phyloP scores from a whole-genome alignment of 2,113 vertebrate genomes.

The Macquaria australasica region DNA sequence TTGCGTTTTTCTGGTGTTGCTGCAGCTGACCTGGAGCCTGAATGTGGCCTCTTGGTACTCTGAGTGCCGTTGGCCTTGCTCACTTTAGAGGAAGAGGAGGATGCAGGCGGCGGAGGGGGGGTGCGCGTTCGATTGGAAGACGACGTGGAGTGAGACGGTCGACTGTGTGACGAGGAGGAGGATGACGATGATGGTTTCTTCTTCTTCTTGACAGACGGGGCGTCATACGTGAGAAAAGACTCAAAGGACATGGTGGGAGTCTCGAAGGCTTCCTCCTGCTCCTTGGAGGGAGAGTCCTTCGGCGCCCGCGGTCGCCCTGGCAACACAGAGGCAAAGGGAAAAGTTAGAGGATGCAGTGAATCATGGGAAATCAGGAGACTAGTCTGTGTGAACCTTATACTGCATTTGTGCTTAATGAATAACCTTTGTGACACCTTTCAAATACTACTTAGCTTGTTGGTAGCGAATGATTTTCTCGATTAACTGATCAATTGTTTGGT shows the following conservation, averaged over 20 bases:
- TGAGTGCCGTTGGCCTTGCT: constrained; percentile 79
- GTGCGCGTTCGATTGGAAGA: constrained; percentile 56
- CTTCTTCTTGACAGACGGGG: constrained; percentile 95
- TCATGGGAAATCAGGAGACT: neutral
- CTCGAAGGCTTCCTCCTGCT: constrained; percentile 86
- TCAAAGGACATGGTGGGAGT: constrained; percentile 97
- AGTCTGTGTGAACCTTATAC: neutral
- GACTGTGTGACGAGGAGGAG: constrained; percentile 63
- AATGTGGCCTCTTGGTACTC: constrained; percentile 73
- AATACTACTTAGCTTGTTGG: neutral
- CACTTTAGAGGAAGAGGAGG: constrained; percentile 75
- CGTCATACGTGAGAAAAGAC: constrained; percentile 96
- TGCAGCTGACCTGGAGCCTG: constrained; percentile 60
- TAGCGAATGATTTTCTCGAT: too few relatives aligned
- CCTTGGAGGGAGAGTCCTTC: constrained; percentile 68
- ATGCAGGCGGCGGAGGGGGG: constrained; percentile 22
- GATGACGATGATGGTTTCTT: constrained; percentile 81
- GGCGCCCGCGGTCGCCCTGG: constrained; percentile 72
- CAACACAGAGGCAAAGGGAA: neutral
- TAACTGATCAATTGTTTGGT: neutral
- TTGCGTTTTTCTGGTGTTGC: constrained; percentile 75
- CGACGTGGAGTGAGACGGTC: constrained; percentile 61
- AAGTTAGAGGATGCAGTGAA: neutral
- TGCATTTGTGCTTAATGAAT: neutral
- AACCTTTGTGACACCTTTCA: neutral